Percentiles rank a stretch among this genome's conserved stretches.
Conservation (phyloP, 2,113 vertebrate species). For the zebrafish (Danio rerio) region DNA sequence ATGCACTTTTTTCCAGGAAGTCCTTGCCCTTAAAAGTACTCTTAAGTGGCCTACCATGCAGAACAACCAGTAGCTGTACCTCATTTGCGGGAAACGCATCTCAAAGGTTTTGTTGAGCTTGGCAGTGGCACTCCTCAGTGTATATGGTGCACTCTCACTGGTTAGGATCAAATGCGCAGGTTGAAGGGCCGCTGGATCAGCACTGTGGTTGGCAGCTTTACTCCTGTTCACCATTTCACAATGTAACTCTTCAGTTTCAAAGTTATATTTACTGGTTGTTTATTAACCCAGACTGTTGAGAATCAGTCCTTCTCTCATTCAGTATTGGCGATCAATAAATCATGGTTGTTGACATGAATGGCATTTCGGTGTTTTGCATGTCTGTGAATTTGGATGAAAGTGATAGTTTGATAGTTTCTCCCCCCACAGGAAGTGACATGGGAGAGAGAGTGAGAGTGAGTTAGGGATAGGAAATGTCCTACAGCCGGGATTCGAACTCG, state of each 20-base stretch:
- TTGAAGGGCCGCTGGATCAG: not conserved
- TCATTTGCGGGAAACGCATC: not conserved
- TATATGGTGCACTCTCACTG: constrained; percentile 9
- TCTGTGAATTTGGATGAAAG: too few species aligned
- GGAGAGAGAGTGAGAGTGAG: too few species aligned
- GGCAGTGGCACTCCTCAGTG: constrained; percentile 21
- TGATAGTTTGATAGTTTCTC: too few species aligned
- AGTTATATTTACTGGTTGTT: constrained; percentile 31
- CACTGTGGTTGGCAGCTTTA: not conserved
- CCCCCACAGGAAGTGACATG: too few species aligned
- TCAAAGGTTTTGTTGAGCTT: not conserved
- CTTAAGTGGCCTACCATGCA: constrained; percentile 32
- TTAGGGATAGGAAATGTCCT: too few species aligned
- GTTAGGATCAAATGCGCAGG: constrained; percentile 6
- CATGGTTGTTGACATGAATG: constrained; percentile 39
- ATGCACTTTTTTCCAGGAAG: constrained; percentile 41
- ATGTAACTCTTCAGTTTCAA: constrained; percentile 20
- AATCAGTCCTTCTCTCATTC: constrained; percentile 52
- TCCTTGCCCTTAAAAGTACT: constrained; percentile 16
- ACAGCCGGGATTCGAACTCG: too few species aligned
- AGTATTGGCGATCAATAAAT: constrained; percentile 68
- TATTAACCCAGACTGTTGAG: constrained; percentile 32
- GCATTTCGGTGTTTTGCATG: not conserved
- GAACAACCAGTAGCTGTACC: constrained; percentile 10
- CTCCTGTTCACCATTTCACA: constrained; percentile 25